These are phyloP conservation scores for Andricus curvator DNA, from an alignment of 2,888 invertebrate species.

Conservation along the genomic window DNA sequence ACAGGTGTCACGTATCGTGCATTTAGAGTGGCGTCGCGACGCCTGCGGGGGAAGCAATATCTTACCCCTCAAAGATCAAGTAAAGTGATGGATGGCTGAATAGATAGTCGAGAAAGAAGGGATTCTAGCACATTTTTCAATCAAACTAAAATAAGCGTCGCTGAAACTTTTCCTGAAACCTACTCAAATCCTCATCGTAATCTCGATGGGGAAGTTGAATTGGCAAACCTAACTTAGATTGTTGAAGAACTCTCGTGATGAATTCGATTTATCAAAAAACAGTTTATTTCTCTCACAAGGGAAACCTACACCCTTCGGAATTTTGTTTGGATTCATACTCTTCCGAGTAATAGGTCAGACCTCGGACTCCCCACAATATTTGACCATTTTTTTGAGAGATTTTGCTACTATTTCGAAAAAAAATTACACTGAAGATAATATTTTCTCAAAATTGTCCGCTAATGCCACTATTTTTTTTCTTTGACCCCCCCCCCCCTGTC, in stretches of 20 bases:
- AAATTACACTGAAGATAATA: too few relatives aligned
- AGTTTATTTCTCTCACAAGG: background rate
- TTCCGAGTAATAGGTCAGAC: too few relatives aligned
- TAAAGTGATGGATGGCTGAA: constrained; percentile 33
- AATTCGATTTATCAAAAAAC: background rate
- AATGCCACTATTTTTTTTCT: too few relatives aligned
- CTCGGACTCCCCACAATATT: too few relatives aligned
- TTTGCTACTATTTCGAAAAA: too few relatives aligned
- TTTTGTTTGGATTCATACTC: too few relatives aligned
- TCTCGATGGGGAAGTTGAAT: background rate
- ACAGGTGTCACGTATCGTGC: constrained; percentile 31
- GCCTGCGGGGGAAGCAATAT: background rate
- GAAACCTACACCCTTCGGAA: too few relatives aligned
- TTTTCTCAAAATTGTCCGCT: too few relatives aligned
- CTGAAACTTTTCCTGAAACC: background rate
- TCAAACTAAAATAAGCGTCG: background rate
- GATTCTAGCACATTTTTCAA: background rate
- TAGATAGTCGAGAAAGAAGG: constrained; percentile 28
- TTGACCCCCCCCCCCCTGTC: too few relatives aligned
- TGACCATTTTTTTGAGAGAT: too few relatives aligned
- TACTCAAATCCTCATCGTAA: background rate
- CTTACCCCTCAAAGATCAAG: constrained; percentile 35
- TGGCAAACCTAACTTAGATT: background rate
- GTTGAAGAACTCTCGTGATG: background rate
- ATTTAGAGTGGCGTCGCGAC: constrained; percentile 53